A percentile compares a stretch with the other conserved stretches of the same genome.
phyloP scores from a whole-genome alignment of 2,888 invertebrate species.

The Buathra laborator region DNA sequence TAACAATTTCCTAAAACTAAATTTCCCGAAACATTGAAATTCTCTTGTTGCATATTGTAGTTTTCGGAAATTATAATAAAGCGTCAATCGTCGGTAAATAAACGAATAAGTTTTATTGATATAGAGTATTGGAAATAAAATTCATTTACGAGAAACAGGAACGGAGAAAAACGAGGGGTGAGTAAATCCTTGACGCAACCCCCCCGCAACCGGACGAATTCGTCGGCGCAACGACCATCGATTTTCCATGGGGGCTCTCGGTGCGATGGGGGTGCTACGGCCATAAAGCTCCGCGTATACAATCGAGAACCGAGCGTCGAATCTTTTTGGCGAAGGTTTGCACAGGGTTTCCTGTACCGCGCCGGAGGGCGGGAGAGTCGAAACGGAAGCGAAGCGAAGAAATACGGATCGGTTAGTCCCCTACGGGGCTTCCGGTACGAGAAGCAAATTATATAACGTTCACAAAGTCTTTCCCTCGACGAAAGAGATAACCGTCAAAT shows the following conservation, averaged over 20 bases:
- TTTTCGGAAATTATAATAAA: no score
- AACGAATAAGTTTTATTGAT: conserved; percentile 2
- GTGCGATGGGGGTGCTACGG: conserved; percentile 19
- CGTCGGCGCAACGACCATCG: conserved; percentile 64
- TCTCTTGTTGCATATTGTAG: no score
- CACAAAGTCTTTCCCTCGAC: not conserved
- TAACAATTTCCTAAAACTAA: no score
- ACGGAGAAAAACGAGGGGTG: conserved; percentile 32
- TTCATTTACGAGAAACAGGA: conserved; percentile 34
- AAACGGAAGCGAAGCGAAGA: conserved; percentile 60
- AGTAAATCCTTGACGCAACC: conserved; percentile 44
- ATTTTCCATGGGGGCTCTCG: conserved; percentile 63
- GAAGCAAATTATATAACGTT: conserved; percentile 24
- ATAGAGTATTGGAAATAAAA: not conserved
- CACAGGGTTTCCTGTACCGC: conserved; percentile 50
- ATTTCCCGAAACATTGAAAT: no score
- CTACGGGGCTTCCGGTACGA: conserved; percentile 50
- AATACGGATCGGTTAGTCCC: conserved; percentile 52
- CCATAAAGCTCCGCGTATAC: not conserved
- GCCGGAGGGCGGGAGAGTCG: not conserved
- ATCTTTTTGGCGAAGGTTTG: conserved; percentile 60
- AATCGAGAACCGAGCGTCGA: conserved; percentile 15
- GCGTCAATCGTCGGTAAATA: not conserved
- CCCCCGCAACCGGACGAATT: conserved; percentile 46
- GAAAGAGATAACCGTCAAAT: conserved; percentile 25